phyloP scores from a whole-genome alignment of 2,113 vertebrate genomes.

The Cryptotis parvus region DNA sequence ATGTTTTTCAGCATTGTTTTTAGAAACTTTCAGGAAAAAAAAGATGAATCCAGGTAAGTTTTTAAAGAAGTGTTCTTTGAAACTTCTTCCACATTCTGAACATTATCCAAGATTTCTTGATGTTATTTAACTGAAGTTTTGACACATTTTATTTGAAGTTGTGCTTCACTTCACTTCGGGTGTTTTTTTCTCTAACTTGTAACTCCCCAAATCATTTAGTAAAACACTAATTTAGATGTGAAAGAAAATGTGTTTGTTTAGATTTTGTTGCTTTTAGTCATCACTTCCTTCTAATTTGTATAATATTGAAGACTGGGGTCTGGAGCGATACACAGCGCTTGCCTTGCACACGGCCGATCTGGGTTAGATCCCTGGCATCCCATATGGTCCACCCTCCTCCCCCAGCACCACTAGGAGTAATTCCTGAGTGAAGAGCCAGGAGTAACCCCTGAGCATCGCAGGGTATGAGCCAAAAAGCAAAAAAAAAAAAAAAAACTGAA shows the following conservation, averaged over 20 bases:
- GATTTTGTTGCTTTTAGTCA: constrained; percentile 19
- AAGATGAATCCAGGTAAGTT: constrained; percentile 77
- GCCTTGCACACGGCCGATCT: too few species aligned
- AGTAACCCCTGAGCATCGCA: too few species aligned
- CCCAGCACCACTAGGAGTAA: too few species aligned
- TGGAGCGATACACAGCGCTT: too few species aligned
- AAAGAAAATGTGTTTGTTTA: constrained; percentile 23
- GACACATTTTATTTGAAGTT: constrained; percentile 34
- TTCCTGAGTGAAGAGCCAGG: too few species aligned
- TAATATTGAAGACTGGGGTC: neutral
- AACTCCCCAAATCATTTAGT: neutral
- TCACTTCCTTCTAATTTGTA: neutral
- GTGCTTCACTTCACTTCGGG: neutral
- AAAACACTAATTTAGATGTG: neutral
- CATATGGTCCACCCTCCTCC: too few species aligned
- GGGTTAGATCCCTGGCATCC: too few species aligned
- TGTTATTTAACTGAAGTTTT: constrained; percentile 50
- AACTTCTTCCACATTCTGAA: constrained; percentile 15
- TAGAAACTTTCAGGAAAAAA: constrained; percentile 76
- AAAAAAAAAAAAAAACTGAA: too few species aligned
- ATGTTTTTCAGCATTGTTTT: constrained; percentile 67
- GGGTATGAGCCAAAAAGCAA: too few species aligned
- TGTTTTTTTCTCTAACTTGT: constrained; percentile 24
- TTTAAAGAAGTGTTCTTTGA: constrained; percentile 40
- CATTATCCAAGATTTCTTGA: neutral